Evolutionary conservation across 2,797 vertebrate genomes (phyloP).

Genomic region (Falco cherrug): DNA sequence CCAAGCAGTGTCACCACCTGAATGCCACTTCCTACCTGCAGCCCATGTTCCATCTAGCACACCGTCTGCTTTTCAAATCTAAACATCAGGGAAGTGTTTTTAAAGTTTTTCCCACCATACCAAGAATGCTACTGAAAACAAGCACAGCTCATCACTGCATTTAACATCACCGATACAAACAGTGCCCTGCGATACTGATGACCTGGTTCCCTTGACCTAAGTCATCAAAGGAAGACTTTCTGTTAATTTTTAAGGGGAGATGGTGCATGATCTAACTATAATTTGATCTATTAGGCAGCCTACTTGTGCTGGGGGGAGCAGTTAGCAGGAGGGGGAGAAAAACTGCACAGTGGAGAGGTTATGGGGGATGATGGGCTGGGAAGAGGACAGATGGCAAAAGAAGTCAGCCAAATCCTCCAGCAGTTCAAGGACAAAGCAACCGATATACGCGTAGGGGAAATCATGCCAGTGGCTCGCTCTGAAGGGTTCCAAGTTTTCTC

Average conservation of each 20-base stretch:
- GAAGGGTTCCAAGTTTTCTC: not conserved
- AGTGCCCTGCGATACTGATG: not conserved
- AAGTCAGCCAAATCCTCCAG: not conserved
- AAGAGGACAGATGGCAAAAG: not conserved
- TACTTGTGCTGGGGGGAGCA: not conserved
- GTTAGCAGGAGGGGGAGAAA: not conserved
- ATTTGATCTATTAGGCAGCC: not conserved
- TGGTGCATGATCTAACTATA: not conserved
- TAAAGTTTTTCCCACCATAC: not conserved
- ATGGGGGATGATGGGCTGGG: not conserved
- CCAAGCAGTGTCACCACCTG: not conserved
- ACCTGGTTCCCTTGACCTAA: not conserved
- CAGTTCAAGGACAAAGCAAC: slow-evolving; percentile 1
- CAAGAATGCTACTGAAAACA: not conserved
- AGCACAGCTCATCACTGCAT: not conserved
- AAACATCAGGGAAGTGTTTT: not conserved
- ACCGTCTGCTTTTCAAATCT: not conserved
- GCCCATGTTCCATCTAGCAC: not conserved
- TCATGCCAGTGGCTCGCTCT: not conserved
- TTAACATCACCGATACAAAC: not conserved
- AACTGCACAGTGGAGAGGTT: not conserved
- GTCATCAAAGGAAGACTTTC: not conserved
- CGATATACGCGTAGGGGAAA: not conserved
- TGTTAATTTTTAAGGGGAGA: not conserved
- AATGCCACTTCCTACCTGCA: not conserved